Percentiles rank a stretch among this genome's conserved stretches.
Evolutionary conservation across 2,113 vertebrate species (phyloP).

Genomic region (Ranitomeya imitator): DNA sequence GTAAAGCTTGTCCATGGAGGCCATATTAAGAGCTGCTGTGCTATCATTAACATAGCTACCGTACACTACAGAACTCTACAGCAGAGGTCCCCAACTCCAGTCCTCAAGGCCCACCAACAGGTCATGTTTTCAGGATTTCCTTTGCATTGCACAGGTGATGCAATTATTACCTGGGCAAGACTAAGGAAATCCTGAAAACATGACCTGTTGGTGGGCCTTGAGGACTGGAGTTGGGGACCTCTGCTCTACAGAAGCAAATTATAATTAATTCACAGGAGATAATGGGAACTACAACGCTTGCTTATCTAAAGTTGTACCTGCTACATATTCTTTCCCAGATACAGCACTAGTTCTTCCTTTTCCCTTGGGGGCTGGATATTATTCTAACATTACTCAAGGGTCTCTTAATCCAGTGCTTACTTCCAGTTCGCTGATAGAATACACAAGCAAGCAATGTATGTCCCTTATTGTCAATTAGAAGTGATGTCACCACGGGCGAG

Average conservation of each 20-base stretch:
- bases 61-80: too few relatives aligned
- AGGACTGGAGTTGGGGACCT: too few relatives aligned
- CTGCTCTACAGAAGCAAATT: background rate
- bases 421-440: constrained; percentile 26
- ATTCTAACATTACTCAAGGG: background rate
- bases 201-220: too few relatives aligned
- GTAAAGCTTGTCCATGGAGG: too few relatives aligned
- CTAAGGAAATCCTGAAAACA: too few relatives aligned
- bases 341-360: background rate
- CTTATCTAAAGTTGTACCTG: background rate
- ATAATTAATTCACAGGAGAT: background rate
- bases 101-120: too few relatives aligned
- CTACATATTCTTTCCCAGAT: background rate
- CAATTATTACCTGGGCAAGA: too few relatives aligned
- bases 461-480: constrained; percentile 30
- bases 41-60: background rate
- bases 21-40: too few relatives aligned
- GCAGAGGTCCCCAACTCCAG: too few relatives aligned
- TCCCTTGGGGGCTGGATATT: background rate
- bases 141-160: too few relatives aligned
- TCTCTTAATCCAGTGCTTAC: constrained; percentile 33
- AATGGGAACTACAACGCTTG: background rate
- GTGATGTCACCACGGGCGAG: constrained; percentile 11
- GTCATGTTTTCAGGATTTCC: too few relatives aligned
- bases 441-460: constrained; percentile 21